phyloP scores from a whole-genome alignment of 2,113 vertebrate genomes.

The Leptobrachium leishanense region DNA sequence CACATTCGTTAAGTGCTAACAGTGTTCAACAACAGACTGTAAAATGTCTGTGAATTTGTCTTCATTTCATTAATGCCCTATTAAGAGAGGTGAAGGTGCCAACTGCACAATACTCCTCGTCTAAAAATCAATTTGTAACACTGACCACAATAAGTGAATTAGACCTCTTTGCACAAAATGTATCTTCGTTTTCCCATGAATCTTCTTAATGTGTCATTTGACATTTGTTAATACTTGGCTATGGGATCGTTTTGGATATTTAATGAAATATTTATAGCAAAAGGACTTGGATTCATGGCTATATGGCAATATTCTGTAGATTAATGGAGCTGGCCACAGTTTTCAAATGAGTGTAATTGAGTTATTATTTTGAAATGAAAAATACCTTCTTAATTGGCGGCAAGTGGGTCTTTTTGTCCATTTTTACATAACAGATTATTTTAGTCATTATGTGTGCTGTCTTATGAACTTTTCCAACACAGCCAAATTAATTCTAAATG shows the following conservation, averaged over 20 bases:
- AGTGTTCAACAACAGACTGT: not conserved
- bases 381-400: slow-evolving; percentile 56
- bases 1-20: not conserved
- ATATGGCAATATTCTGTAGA: slow-evolving; percentile 57
- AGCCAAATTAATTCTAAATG: no score
- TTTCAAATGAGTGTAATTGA: slow-evolving; percentile 64
- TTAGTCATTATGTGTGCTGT: not conserved
- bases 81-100: slow-evolving; percentile 51
- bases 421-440: slow-evolving; percentile 48
- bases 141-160: slow-evolving; percentile 60
- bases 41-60: slow-evolving; percentile 45
- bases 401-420: slow-evolving; percentile 54
- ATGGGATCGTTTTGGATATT: slow-evolving; percentile 62
- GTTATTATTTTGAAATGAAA: slow-evolving; percentile 53
- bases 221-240: slow-evolving; percentile 66
- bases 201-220: slow-evolving; percentile 67
- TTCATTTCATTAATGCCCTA: slow-evolving; percentile 44
- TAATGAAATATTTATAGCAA: slow-evolving; percentile 69
- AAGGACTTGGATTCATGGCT: slow-evolving; percentile 53
- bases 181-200: slow-evolving; percentile 59
- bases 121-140: slow-evolving; percentile 53
- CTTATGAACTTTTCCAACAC: no score
- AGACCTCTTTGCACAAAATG: slow-evolving; percentile 56
- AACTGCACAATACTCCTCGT: slow-evolving; percentile 51
- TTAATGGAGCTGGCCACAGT: slow-evolving; percentile 64